Conservation (phyloP, 1,140 invertebrate species). For the Melipona quadrifasciata region DNA sequence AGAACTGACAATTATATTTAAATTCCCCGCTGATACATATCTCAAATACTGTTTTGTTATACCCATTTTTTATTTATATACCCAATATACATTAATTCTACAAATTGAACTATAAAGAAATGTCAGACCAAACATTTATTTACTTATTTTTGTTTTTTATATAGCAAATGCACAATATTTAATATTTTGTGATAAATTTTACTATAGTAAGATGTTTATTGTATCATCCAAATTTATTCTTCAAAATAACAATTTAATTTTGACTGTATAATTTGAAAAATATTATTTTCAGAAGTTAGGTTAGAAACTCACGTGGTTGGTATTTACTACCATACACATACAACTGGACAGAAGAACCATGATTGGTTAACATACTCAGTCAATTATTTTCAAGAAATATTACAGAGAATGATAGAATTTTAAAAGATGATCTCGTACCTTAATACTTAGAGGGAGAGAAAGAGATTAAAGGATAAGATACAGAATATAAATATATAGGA, state of each 20-base stretch:
- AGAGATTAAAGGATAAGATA: background rate
- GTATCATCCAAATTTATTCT: background rate
- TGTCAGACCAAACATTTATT: constrained; percentile 1
- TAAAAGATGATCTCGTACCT: no score
- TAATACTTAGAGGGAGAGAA: background rate
- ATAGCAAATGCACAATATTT: background rate
- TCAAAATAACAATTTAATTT: background rate
- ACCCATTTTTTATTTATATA: constrained; percentile 87
- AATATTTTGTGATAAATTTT: background rate
- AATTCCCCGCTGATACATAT: constrained; percentile 90
- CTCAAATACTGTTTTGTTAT: constrained; percentile 98
- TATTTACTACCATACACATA: background rate
- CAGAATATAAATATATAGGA: no score
- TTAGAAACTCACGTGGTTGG: background rate
- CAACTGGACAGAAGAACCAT: no score
- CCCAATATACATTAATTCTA: background rate
- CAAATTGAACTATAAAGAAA: background rate
- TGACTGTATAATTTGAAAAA: background rate
- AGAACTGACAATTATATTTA: constrained; percentile 92
- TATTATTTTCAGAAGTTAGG: background rate
- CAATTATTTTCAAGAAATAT: no score
- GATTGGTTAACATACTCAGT: no score
- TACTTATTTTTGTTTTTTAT: background rate
- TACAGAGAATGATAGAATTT: no score
- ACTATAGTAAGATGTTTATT: background rate